Percentiles rank a stretch among this genome's conserved stretches.
phyloP scores from a whole-genome alignment of 2,113 vertebrate genomes.

The Malurus cyaneus region DNA sequence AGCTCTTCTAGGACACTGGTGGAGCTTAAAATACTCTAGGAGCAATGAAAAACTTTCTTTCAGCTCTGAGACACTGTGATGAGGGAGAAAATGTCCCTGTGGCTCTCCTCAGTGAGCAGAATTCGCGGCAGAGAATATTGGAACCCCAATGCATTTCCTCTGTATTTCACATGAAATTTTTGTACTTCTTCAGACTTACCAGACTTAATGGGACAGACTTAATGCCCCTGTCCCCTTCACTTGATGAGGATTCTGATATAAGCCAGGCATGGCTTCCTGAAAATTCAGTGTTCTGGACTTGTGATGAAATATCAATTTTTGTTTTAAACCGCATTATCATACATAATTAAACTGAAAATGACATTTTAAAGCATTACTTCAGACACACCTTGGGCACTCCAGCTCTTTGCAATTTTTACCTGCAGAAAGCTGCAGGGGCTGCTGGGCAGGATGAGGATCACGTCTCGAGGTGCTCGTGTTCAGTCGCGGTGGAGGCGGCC shows the following conservation, averaged over 20 bases:
- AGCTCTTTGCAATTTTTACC: accelerated
- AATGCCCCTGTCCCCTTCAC: neutral
- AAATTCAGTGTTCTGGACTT: neutral
- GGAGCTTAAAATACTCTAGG: neutral
- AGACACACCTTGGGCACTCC: neutral
- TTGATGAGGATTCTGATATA: neutral
- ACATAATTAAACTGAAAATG: neutral
- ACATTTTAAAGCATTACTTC: neutral
- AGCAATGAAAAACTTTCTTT: neutral
- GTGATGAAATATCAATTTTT: neutral
- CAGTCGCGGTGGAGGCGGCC: accelerated
- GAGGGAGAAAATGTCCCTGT: neutral
- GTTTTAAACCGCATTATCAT: neutral
- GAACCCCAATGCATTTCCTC: neutral
- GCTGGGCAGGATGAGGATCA: neutral
- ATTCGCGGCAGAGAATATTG: neutral
- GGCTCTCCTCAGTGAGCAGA: neutral
- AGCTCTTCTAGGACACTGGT: neutral
- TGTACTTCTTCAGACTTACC: neutral
- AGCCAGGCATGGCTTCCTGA: neutral
- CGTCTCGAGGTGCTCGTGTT: accelerated
- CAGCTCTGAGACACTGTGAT: neutral
- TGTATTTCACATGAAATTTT: neutral
- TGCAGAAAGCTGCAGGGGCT: neutral
- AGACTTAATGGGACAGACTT: neutral